Base-by-base conservation (phyloP, 2,888 invertebrate species). In the Drosophila percnosoma region DNA sequence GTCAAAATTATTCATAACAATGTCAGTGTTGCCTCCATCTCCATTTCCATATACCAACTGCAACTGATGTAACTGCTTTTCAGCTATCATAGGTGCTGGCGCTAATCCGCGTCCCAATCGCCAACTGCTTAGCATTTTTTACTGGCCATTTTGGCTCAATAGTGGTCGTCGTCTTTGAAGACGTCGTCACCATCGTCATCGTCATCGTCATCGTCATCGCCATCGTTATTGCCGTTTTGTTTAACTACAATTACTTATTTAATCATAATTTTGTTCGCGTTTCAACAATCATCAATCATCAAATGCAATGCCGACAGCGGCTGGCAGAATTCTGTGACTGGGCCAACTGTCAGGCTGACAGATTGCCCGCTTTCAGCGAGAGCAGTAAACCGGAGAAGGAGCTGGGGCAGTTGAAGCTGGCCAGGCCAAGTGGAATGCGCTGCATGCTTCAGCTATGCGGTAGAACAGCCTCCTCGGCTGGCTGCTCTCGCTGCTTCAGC, bases 211-310 rank as follows among this genome's bases (percentile, higher is more conserved):
- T 53, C 21, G 45, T 42, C 42, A 48, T 64, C 53, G 42, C 64
- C 42, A 68, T 68, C 74, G 64, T 58, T 52, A 72, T 76, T 76
- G 77, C 78, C 80, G 80, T 87, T 87, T 86, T 87, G 89, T 83
- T 90, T 80, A 84, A 76, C 81, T 78, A 86, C 90, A 89, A 87
- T 90, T 91, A 89, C 90, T 91, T 91, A 90, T 90, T 91, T 90
- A 90, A 90, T 91, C 90, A 90, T 91, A 90, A 89, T 90, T 87
- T 90, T 83, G 85, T 90, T 90, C 90, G 89, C 90, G 90, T 90
- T 91, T 90, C 90, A 87, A 82, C 90, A 90, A 90, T 90, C 91
- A 91, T 91, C 92, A 91, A 92, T 91, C 91, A 91, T 91, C 83
- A 86, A 91, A 89, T 90, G 87, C 90, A 87, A 83, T 87, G 87